A percentile compares a stretch with the other conserved stretches of the same genome.
Conservation (phyloP, 2,113 vertebrate species). For the Platycercus adscitus region DNA sequence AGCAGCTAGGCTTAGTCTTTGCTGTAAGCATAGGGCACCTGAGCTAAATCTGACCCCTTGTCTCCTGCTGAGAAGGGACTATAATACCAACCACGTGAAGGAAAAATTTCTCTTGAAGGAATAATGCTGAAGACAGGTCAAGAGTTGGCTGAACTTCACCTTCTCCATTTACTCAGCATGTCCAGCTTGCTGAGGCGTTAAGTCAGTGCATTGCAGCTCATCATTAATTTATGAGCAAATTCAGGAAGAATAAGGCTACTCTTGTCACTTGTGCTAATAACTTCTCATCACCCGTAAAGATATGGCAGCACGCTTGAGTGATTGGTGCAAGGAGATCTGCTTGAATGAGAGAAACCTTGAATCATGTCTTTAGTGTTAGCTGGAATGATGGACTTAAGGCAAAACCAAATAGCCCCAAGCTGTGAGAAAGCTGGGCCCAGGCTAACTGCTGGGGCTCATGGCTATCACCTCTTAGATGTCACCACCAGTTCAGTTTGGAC, state of each 20-base stretch:
- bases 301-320: neutral
- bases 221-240: constrained; percentile 38
- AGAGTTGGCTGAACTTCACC: constrained; percentile 8
- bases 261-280: neutral
- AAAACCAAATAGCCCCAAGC: neutral
- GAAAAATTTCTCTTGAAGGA: neutral
- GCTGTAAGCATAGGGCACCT: neutral
- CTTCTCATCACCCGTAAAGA: neutral
- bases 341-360: neutral
- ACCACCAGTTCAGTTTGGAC: neutral
- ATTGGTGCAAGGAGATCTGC: neutral
- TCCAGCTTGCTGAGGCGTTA: neutral
- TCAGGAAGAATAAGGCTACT: neutral
- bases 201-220: neutral
- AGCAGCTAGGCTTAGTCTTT: neutral
- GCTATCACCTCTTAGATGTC: neutral
- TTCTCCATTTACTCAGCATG: neutral
- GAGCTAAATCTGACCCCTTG: neutral
- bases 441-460: neutral
- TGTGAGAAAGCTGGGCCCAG: neutral
- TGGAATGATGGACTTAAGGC: neutral
- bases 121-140: neutral
- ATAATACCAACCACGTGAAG: neutral
- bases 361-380: neutral
- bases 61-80: neutral